A percentile compares a stretch with the other conserved stretches of the same genome.
Conservation (phyloP, 2,113 vertebrate genomes). For the Ophiodon elongatus region DNA sequence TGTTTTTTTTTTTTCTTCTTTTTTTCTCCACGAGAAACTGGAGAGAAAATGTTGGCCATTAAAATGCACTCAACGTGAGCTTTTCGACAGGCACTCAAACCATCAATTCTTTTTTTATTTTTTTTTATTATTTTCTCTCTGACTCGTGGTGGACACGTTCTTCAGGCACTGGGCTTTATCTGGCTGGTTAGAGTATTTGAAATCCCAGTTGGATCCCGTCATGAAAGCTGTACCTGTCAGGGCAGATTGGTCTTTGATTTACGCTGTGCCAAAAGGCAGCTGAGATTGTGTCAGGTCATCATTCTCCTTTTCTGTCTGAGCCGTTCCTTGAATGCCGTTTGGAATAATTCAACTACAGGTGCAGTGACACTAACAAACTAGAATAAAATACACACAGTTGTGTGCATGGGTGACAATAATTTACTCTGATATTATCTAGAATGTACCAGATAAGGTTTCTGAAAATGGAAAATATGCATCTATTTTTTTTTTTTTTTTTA, state of each 20-base stretch:
- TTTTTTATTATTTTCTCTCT: slow-evolving; percentile 47
- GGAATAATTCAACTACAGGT: slow-evolving; percentile 70
- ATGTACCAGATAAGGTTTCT: slow-evolving; percentile 35
- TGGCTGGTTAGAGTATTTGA: slow-evolving; percentile 80
- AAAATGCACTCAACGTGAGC: slow-evolving; percentile 80
- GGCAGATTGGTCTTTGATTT: slow-evolving; percentile 83
- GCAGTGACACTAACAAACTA: slow-evolving; percentile 54
- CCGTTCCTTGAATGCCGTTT: slow-evolving; percentile 60
- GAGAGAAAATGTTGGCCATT: slow-evolving; percentile 68
- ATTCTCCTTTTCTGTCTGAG: slow-evolving; percentile 74
- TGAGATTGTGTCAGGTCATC: slow-evolving; percentile 79
- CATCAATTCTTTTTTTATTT: slow-evolving; percentile 53
- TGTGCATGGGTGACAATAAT: slow-evolving; percentile 31
- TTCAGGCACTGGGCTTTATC: slow-evolving; percentile 76
- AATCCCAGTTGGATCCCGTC: slow-evolving; percentile 79
- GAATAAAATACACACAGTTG: slow-evolving; percentile 13
- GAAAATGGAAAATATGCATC: slow-evolving; percentile 19
- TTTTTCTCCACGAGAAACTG: background rate
- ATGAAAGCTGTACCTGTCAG: slow-evolving; percentile 81
- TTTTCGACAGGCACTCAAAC: slow-evolving; percentile 74
- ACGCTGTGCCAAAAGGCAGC: slow-evolving; percentile 68
- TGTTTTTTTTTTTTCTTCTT: slow-evolving; percentile 28
- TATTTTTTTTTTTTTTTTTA: slow-evolving; percentile 7
- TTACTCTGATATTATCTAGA: slow-evolving; percentile 38
- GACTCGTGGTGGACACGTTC: slow-evolving; percentile 67